Evolutionary conservation across 2,888 invertebrate species (phyloP).

Genomic region (Tetragonisca angustula): DNA sequence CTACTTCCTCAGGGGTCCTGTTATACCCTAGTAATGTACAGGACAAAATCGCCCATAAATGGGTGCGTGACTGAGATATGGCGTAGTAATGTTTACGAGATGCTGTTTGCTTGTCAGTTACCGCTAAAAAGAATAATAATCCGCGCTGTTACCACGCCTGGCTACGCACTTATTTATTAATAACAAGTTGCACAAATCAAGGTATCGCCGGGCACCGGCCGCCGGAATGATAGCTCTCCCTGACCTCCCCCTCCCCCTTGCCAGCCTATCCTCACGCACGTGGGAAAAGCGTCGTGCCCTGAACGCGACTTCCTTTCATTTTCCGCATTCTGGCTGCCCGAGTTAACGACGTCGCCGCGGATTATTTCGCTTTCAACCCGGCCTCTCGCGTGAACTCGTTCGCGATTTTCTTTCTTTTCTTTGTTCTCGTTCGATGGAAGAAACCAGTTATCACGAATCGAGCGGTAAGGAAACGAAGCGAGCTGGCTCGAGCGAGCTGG

Average conservation of each 20-base stretch:
- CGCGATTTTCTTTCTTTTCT: background rate
- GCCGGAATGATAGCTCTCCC: constrained; percentile 19
- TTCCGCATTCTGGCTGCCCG: constrained; percentile 57
- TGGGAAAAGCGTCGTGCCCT: constrained; percentile 44
- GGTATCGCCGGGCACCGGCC: constrained; percentile 38
- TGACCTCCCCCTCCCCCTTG: constrained; percentile 28
- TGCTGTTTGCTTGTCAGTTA: constrained; percentile 72
- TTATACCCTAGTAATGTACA: constrained; percentile 63
- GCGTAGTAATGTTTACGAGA: constrained; percentile 70
- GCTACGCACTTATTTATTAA: constrained; percentile 69
- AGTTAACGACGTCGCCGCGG: constrained; percentile 24
- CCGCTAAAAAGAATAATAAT: constrained; percentile 63
- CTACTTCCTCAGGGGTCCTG: constrained; percentile 56
- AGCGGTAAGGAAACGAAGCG: no score
- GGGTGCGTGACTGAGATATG: constrained; percentile 71
- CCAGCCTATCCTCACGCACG: constrained; percentile 23
- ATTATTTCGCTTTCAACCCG: constrained; percentile 5
- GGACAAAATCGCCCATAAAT: constrained; percentile 68
- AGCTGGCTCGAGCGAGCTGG: background rate
- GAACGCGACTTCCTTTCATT: constrained; percentile 27
- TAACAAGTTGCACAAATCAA: constrained; percentile 66
- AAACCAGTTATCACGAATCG: background rate
- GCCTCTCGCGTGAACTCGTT: no score
- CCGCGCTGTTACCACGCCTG: constrained; percentile 57
- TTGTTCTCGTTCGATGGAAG: background rate